Base-by-base conservation (phyloP, 2,888 invertebrate species). In the Hirtodrosophila histrioides region DNA sequence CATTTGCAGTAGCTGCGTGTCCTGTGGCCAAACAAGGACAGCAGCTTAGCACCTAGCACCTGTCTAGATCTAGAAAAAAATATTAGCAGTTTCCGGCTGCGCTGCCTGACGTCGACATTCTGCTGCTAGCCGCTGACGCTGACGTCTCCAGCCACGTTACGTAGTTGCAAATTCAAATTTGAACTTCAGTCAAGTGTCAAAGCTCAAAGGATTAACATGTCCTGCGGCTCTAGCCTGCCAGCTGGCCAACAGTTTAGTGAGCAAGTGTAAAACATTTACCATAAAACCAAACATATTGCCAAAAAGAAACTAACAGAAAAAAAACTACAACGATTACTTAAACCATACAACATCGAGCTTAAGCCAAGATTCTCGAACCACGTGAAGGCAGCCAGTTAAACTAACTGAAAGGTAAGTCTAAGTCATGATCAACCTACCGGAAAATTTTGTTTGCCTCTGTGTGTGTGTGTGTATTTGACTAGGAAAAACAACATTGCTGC, bases 201-300 rank as follows among this genome's bases (percentile, higher is more conserved):
- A 90, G 89, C 91, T 91, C 89, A 89, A 90, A 89, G 91, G 90
- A 90, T 89, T 89, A 91, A 88, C 91, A 91, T 89, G 91, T 78
- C 88, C 90, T 89, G 85, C 76, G 74, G 72, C 67, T 72, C 79
- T 73, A 75, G 62, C 58, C 46, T 60, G 64, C 44, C 53, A 54
- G 37, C 48, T 60, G 11, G 36, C 33, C 57, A 51, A 45, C 27
- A 45, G 11, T 27, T 23, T 7, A 41, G 27, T 54, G 36, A 37
- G 29, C 40, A 64, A 64, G 61, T 67, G 61, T 37, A 37, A 54
- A 46, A 29, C 36, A 31, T 36, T 31, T 36, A 8, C 23, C 48
- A 40, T 6, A 31, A 49, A 36, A 48, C 12, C 10, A 40, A 12
- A 17, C 12, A 31, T 5, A 40, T 41, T 29, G 27, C 6, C n/a